Base-by-base conservation (phyloP, 2,888 invertebrate species). In the Tachystola acroxantha region DNA sequence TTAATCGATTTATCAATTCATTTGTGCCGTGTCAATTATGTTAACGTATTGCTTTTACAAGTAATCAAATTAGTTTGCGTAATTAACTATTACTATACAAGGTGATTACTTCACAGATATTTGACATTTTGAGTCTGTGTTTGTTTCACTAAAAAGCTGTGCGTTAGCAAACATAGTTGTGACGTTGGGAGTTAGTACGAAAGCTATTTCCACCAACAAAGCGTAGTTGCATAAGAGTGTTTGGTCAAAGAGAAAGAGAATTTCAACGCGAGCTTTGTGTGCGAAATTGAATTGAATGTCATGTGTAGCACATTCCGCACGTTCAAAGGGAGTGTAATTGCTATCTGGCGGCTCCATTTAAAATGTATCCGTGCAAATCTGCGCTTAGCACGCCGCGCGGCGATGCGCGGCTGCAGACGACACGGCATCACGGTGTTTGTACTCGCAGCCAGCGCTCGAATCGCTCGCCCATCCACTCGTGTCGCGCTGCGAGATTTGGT, bases 311-410 rank as follows among this genome's bases (percentile, higher is more conserved):
- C 77, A 80, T 81, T 75, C 73, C 68, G 66, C 63, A 55, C 67
- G 70, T 74, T 79, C 81, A 85, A 84, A 85, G 82, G 77, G 72
- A 81, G 72, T 76, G 78, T 84, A 81, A 82, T 82, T 82, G 77
- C 73, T 68, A 81, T 73, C 72, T 67, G 78, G 63, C 76, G 64
- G 79, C 75, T 78, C 74, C 73, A 79, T 84, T 84, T 81, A 73
- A 81, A 82, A 78, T 69, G 82, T 78, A 76, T 75, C 70, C 69
- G 69, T 73, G 75, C 74, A 78, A 80, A 82, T 81, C 72, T 72
- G 68, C 59, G 59, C 64, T 66, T 63, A 72, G 68, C 64, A 62
- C 56, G 51, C 32, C 3, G n/a, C n/a, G n/a, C n/a, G 27, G 49
- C 42, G 57, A 53, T 46, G 60, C 51, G 52, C 48, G 50, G 41